Evolutionary conservation across 2,113 vertebrate genomes (phyloP).

Genomic region (Phalacrocorax pelagicus): DNA sequence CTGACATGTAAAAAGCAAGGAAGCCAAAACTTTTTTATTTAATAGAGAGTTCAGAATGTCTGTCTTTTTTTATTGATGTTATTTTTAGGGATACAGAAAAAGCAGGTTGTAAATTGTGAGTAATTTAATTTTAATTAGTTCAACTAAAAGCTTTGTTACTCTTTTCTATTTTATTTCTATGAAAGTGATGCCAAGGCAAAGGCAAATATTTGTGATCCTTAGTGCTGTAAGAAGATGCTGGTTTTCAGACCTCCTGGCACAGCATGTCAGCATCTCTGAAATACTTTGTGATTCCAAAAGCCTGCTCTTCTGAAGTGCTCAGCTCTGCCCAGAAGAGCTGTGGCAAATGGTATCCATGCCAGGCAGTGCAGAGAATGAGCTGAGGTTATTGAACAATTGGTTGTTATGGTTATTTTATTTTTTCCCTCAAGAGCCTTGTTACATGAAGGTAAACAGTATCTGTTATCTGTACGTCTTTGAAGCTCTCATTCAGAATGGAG

Average conservation of each 20-base stretch:
- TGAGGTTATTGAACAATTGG: not conserved
- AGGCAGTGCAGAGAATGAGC: not conserved
- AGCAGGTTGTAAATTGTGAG: constrained; percentile 5
- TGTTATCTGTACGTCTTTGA: not conserved
- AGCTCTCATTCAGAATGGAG: not conserved
- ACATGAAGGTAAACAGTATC: not conserved
- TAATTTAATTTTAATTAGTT: constrained; percentile 54
- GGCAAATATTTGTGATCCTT: not conserved
- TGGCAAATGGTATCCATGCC: not conserved
- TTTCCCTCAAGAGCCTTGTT: not conserved
- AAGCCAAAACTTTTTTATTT: not conserved
- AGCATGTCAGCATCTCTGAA: not conserved
- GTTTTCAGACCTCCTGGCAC: not conserved
- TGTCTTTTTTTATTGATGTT: not conserved
- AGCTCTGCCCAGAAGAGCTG: not conserved
- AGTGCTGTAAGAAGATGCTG: not conserved
- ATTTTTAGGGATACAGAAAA: not conserved
- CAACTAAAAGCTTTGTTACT: constrained; percentile 22
- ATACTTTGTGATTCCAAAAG: not conserved
- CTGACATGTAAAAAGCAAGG: not conserved
- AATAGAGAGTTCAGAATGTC: not conserved
- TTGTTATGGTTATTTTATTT: not conserved
- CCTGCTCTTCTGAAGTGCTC: not conserved
- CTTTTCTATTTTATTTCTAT: not conserved
- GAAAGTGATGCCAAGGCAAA: not conserved